Evolutionary conservation across 1,140 invertebrate species (phyloP), one percentile per base, ranked within the genome.

Genomic region (Cotesia chilonis): DNA sequence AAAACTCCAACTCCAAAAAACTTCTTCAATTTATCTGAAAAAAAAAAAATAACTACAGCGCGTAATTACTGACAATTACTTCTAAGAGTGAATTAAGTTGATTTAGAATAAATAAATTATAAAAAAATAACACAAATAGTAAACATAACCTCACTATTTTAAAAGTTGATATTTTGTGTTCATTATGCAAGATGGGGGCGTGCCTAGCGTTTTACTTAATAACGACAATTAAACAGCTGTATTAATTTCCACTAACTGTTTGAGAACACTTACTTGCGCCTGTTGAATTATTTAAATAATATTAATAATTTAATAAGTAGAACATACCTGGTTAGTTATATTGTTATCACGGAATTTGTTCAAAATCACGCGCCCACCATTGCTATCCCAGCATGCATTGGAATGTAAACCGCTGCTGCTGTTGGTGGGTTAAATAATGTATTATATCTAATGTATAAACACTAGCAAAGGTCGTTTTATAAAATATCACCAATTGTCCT

Each of bases 311-410:
- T 20, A 14, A 52, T 76, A 37, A 52, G 71, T 73, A 28, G 51
- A 70, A 77, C 80, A 69, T 82, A 86, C 84, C 80, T 84, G 78
- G 69, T 73, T 78, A 82, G 77, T 83, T 78, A 72, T 81, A 82
- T 81, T 84, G 86, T 88, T 87, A 85, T 85, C 81, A 47, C 6
- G 84, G 82, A 86, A 86, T 87, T 88, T 88, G 89, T 91, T 91
- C 88, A 90, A 91, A 91, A 90, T 90, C 89, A 90, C 90, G 90
- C 90, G 90, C 90, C 90, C 89, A 90, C 89, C 89, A 90, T 90
- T 90, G 87, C 88, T 87, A 85, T 88, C 89, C 89, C 89, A 90
- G 82, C 87, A 86, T 87, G 81, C 85, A 81, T 7, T 47, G 41
- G 41, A 10, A 78, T 77, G 76, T 79, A 76, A 78, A 75, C 78